A percentile compares a stretch with the other conserved stretches of the same genome.
These are phyloP conservation scores for Podabrus alpinus DNA, from an alignment of 2,888 invertebrate genomes.

Conservation along the genomic window DNA sequence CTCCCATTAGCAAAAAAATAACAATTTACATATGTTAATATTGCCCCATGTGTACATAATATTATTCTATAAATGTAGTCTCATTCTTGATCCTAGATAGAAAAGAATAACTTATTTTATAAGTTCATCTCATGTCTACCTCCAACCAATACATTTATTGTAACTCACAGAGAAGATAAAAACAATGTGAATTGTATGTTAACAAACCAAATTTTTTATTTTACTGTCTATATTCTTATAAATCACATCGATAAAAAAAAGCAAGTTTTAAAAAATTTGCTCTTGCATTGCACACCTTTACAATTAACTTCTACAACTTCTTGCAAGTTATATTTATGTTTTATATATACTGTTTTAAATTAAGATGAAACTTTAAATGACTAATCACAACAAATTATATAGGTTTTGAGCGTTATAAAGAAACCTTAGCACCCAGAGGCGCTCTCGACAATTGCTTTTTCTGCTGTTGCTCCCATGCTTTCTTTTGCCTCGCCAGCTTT, in stretches of 20 bases:
- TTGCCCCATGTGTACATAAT: no score
- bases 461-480: slow-evolving; percentile 50
- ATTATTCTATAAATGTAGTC: no score
- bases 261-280: neutral
- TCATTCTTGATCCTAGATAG: no score
- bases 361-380: neutral
- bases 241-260: neutral
- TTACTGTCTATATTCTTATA: neutral
- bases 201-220: neutral
- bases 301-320: neutral
- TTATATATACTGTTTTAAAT: neutral
- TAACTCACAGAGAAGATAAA: neutral
- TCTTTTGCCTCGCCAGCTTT: slow-evolving; percentile 47
- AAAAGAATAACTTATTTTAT: no score
- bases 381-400: neutral
- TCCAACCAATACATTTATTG: no score
- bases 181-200: neutral
- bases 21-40: no score
- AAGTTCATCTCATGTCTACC: no score
- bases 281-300: neutral
- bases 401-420: slow-evolving; percentile 34
- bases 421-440: slow-evolving; percentile 45
- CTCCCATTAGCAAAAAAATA: no score
- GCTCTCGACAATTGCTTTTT: slow-evolving; percentile 42
- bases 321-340: neutral